Evolutionary conservation across 2,888 invertebrate genomes (phyloP).

Genomic region (Stenolophus ochropezus): DNA sequence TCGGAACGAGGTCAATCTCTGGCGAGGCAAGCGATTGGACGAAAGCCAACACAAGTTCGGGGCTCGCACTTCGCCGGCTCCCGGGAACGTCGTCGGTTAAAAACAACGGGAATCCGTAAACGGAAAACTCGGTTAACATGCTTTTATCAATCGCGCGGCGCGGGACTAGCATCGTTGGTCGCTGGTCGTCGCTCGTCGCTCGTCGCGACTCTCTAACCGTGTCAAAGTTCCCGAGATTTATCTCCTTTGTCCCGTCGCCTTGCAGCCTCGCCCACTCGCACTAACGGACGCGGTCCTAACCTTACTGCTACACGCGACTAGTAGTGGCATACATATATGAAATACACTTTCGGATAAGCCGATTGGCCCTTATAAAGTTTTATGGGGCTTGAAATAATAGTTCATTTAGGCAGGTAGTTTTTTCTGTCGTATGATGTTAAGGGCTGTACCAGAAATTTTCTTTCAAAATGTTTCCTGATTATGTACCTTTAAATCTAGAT

Average conservation of each 20-base stretch:
- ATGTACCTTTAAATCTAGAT: too few relatives aligned
- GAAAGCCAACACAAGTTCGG: slow-evolving; percentile 57
- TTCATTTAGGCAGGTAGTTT: too few relatives aligned
- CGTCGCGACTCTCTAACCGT: slow-evolving; percentile 56
- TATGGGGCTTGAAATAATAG: too few relatives aligned
- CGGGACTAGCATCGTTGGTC: slow-evolving; percentile 3
- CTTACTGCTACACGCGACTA: not conserved
- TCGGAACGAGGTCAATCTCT: slow-evolving; percentile 62
- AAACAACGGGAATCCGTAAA: slow-evolving; percentile 60
- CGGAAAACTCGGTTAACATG: slow-evolving; percentile 59
- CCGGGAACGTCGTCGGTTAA: slow-evolving; percentile 56
- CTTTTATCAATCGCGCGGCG: slow-evolving; percentile 56
- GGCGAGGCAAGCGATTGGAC: slow-evolving; percentile 56
- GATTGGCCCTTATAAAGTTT: too few relatives aligned
- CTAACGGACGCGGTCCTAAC: not conserved
- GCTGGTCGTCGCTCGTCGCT: too few relatives aligned
- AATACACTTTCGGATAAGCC: too few relatives aligned
- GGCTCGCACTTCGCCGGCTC: slow-evolving; percentile 38
- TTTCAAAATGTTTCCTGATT: too few relatives aligned
- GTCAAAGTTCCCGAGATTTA: slow-evolving; percentile 56
- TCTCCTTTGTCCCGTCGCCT: slow-evolving; percentile 48
- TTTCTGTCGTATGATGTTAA: too few relatives aligned
- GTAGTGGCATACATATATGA: too few relatives aligned
- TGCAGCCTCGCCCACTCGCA: slow-evolving; percentile 27
- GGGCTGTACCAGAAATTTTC: too few relatives aligned